Evolutionary conservation across 2,113 vertebrate genomes (phyloP), one percentile per base, ranked within the genome.

Genomic region (Xiphophorus hellerii): DNA sequence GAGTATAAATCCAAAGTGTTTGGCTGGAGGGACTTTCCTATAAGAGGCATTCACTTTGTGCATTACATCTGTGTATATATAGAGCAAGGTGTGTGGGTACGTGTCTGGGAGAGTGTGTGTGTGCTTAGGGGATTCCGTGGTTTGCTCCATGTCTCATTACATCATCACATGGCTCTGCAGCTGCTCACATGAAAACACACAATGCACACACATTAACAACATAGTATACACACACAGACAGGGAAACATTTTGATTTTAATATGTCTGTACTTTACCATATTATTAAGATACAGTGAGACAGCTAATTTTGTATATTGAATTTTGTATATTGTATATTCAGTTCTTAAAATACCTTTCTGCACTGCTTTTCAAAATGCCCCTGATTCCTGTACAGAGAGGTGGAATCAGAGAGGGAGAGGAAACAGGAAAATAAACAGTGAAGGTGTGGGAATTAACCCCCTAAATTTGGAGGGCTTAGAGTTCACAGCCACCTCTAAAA

Each of bases 111-210:
- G 15, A 28, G 48, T 30, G 39, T 67, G 74, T 68, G 39, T 31
- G 58, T 69, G 58, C 75, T 76, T 58, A 71, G 84, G 86, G 84
- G 78, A 89, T 84, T 87, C 84, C 78, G 15, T 70, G 63, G 51
- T 79, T 82, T 66, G 67, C 66, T 79, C 78, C 69, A 74, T 74
- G 30, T 80, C 71, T 82, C 65, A 66, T 89, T 86, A 88, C 84
- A 85, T 92, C 84, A 85, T 85, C 72, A 70, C 71, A 82, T 68
- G 73, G 73, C 71, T 85, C 70, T 79, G 82, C 72, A 78, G 74
- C 80, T 17, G 2, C 75, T 68, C 65, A 71, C 73, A 66, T 73
- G 33, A 75, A 60, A 70, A 44, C 6, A 70, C 39, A 37, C 62
- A 82, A 10, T 28, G 62, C 30, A 17, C 25, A 65, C 39, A 66